These are phyloP conservation scores for Oreohelix idahoensis DNA, from an alignment of 1,140 invertebrate species.

Conservation along the genomic window DNA sequence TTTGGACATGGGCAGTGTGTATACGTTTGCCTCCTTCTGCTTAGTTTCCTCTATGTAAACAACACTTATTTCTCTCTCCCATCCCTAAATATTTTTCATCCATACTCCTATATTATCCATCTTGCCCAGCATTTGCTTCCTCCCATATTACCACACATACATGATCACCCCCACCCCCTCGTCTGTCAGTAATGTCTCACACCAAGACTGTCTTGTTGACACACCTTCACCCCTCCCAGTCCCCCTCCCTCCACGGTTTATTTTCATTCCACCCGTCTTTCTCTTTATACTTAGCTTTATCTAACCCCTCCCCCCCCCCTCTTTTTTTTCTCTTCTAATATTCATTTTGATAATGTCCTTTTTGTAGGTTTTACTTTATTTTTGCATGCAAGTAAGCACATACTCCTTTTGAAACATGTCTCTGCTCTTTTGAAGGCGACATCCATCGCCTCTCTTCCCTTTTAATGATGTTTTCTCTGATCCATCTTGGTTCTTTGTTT, in stretches of 20 bases:
- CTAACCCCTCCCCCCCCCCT: neutral
- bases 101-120: neutral
- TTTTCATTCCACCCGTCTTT: neutral
- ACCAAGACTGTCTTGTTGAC: too few relatives aligned
- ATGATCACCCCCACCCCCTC: too few relatives aligned
- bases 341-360: neutral
- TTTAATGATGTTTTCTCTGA: conserved; percentile 36
- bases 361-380: conserved; percentile 5
- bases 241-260: neutral
- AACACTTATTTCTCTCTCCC: neutral
- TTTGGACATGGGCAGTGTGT: neutral
- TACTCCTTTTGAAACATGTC: conserved; percentile 10
- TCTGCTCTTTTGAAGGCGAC: conserved; percentile 4
- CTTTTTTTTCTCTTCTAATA: neutral
- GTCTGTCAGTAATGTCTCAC: too few relatives aligned
- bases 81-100: neutral
- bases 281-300: conserved; percentile 6
- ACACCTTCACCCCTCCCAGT: too few relatives aligned
- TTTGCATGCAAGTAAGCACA: conserved; percentile 18
- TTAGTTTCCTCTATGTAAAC: neutral
- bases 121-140: too few relatives aligned
- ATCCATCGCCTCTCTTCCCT: conserved; percentile 9
- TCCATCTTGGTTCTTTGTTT: conserved; percentile 24
- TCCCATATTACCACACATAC: too few relatives aligned
- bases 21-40: neutral